Evolutionary conservation across 2,797 vertebrate genomes (phyloP).

Genomic region (Pempheris klunzingeri): DNA sequence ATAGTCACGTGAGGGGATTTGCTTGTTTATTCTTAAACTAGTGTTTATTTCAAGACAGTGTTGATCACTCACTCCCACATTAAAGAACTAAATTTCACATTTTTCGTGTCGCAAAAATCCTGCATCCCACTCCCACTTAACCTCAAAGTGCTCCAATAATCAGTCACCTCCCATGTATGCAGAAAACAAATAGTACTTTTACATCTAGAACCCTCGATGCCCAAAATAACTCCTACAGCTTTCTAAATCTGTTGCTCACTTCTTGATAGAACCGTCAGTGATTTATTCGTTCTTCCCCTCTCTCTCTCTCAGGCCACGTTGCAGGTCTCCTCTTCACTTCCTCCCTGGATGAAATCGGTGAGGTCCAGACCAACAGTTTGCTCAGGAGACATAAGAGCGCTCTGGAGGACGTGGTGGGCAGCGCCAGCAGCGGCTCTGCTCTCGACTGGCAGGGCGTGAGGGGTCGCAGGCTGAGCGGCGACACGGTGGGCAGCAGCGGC

Average conservation of each 20-base stretch:
- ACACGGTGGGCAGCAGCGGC: slow-evolving; percentile 61
- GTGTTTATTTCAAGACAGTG: too few species aligned
- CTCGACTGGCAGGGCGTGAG: slow-evolving; percentile 84
- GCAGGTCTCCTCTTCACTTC: slow-evolving; percentile 83
- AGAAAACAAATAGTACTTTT: background rate
- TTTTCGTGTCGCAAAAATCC: too few species aligned
- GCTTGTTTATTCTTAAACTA: too few species aligned
- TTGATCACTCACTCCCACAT: too few species aligned
- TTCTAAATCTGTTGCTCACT: background rate
- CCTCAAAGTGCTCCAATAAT: background rate
- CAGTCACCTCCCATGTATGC: background rate
- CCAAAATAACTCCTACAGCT: background rate
- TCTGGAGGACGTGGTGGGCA: slow-evolving; percentile 82
- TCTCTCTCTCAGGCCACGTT: slow-evolving; percentile 68
- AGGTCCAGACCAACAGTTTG: slow-evolving; percentile 82
- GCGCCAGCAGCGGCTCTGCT: slow-evolving; percentile 41
- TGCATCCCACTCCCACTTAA: too few species aligned
- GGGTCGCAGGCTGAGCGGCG: slow-evolving; percentile 77
- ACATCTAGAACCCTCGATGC: background rate
- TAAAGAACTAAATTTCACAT: too few species aligned
- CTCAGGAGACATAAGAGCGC: slow-evolving; percentile 87
- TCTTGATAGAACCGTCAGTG: too few species aligned
- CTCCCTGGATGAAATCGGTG: slow-evolving; percentile 84
- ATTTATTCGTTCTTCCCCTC: background rate
- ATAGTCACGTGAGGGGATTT: too few species aligned